These are phyloP conservation scores for Mus minutoides DNA, from an alignment of 2,797 vertebrate genomes.

Conservation along the genomic window DNA sequence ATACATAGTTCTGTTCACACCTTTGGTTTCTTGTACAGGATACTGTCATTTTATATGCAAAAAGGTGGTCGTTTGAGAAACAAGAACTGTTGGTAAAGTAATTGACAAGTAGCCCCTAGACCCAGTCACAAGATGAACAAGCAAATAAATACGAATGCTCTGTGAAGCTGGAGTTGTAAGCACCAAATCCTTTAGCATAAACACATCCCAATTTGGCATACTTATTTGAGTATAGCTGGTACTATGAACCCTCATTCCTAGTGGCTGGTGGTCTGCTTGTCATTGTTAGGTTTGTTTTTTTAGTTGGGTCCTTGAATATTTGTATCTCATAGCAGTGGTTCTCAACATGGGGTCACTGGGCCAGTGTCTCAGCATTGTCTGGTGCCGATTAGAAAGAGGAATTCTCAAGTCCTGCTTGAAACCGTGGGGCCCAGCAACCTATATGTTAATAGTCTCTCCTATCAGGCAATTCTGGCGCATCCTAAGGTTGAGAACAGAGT, in stretches of 20 bases:
- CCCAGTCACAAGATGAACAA: background rate
- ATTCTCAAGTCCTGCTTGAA: background rate
- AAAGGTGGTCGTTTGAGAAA: slow-evolving; percentile 22
- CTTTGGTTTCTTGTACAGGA: background rate
- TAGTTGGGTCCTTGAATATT: background rate
- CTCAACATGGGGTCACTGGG: background rate
- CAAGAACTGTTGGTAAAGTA: background rate
- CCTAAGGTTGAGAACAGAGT: background rate
- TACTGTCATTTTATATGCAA: background rate
- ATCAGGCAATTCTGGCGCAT: background rate
- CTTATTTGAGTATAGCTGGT: background rate
- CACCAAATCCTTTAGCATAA: background rate
- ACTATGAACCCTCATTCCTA: background rate
- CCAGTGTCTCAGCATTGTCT: background rate
- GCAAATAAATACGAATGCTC: background rate
- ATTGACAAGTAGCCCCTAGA: background rate
- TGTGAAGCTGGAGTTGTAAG: slow-evolving; percentile 34
- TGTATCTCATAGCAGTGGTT: background rate
- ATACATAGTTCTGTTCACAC: background rate
- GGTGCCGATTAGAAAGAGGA: slow-evolving; percentile 1
- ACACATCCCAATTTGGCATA: background rate
- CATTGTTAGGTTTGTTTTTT: background rate
- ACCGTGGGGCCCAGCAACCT: background rate
- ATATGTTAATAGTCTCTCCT: background rate
- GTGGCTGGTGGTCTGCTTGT: background rate